Conservation (phyloP, 2,888 invertebrate species). For the Minunthozetes semirufus region DNA sequence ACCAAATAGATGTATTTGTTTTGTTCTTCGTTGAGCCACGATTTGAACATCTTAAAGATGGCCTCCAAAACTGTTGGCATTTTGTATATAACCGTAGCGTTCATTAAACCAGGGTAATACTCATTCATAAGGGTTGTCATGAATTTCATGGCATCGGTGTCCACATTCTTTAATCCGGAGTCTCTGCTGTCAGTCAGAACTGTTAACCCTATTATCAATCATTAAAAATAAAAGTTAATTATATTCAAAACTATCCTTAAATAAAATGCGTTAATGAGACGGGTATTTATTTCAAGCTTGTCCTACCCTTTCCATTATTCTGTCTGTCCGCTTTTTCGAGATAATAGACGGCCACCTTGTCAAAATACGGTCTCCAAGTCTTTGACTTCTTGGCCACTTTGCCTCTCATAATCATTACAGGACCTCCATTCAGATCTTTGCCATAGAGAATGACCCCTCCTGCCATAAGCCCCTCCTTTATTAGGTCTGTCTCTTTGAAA, state of each 20-base stretch:
- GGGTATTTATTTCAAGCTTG: background rate
- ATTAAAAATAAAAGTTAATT: background rate
- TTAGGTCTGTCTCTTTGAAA: background rate
- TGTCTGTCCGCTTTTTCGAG: background rate
- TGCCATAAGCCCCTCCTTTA: background rate
- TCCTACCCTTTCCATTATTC: background rate
- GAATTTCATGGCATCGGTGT: background rate
- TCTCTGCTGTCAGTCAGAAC: background rate
- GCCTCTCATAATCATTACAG: background rate
- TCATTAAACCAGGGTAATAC: constrained; percentile 3
- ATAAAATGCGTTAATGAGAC: background rate
- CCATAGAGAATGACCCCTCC: background rate
- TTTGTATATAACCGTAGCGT: background rate
- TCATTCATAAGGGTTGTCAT: background rate
- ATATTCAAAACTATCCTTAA: background rate
- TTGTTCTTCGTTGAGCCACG: constrained; percentile 18
- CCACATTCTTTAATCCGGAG: background rate
- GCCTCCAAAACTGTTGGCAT: constrained; percentile 1
- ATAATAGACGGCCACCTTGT: background rate
- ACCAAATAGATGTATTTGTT: constrained; percentile 12
- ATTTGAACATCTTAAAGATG: background rate
- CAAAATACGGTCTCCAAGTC: background rate
- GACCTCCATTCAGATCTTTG: background rate
- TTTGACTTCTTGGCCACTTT: background rate
- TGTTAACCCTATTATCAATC: background rate